phyloP scores from a whole-genome alignment of 2,888 invertebrate genomes.

The Chloromyia formosa region DNA sequence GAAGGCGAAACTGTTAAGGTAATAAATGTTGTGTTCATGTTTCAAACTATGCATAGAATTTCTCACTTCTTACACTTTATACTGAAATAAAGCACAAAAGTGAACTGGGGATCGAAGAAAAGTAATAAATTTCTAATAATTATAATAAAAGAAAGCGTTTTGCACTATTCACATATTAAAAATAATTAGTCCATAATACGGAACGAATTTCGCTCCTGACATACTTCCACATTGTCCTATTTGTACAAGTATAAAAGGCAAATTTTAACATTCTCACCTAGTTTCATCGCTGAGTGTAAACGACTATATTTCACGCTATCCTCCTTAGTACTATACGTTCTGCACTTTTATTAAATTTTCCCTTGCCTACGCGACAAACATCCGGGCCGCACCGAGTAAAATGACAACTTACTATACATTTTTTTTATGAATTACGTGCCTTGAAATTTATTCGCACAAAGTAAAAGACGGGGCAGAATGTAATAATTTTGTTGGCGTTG shows the following conservation, averaged over 20 bases:
- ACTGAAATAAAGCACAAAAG: too few species aligned
- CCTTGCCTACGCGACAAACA: slow-evolving; percentile 5
- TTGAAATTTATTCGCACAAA: slow-evolving; percentile 1
- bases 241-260: too few species aligned
- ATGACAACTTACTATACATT: slow-evolving; percentile 8
- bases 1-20: slow-evolving; percentile 88
- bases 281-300: too few species aligned
- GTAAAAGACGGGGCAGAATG: slow-evolving; percentile 9
- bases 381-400: background rate
- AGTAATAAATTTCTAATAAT: too few species aligned
- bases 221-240: too few species aligned
- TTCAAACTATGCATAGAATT: background rate
- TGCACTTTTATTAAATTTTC: slow-evolving; percentile 37
- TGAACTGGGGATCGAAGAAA: too few species aligned
- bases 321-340: background rate
- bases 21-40: slow-evolving; percentile 50
- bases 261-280: too few species aligned
- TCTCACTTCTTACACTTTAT: background rate
- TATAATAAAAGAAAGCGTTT: too few species aligned
- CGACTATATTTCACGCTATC: too few species aligned
- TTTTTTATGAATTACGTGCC: slow-evolving; percentile 41
- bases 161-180: too few species aligned
- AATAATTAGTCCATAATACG: too few species aligned
- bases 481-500: slow-evolving; percentile 1
- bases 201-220: too few species aligned